phyloP scores from a whole-genome alignment of 2,888 invertebrate genomes.

The Athalia rosae region DNA sequence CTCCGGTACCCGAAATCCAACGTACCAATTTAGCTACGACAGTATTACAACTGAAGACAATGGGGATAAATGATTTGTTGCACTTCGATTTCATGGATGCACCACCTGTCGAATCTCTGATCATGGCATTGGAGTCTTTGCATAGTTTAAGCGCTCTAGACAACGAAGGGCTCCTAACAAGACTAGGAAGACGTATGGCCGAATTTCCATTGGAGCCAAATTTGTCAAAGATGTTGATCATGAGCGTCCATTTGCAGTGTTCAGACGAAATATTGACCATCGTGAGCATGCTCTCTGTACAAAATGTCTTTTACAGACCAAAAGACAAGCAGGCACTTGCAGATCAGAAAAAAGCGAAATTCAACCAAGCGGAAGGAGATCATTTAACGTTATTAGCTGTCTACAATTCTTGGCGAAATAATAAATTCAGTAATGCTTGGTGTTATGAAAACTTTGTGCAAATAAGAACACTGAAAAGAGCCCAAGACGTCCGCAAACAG shows the following conservation, averaged over 20 bases:
- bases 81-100: constrained; percentile 99
- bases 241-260: constrained; percentile 98
- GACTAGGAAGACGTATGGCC: constrained; percentile 94
- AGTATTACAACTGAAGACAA: constrained; percentile 96
- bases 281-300: constrained; percentile 98
- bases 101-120: constrained; percentile 97
- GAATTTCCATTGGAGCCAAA: constrained; percentile 99
- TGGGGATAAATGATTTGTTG: constrained; percentile 99
- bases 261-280: constrained; percentile 99
- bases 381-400: constrained; percentile 98
- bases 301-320: constrained; percentile 97
- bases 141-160: constrained; percentile 98
- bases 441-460: constrained; percentile 99
- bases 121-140: constrained; percentile 97
- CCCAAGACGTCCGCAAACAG: constrained; percentile 98
- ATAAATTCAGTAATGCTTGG: constrained; percentile 99
- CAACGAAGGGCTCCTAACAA: constrained; percentile 90
- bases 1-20: constrained; percentile 99
- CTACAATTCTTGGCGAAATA: constrained; percentile 99
- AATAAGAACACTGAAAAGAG: constrained; percentile 95
- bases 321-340: constrained; percentile 97
- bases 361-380: constrained; percentile 99
- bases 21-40: constrained; percentile 98
- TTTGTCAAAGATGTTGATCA: constrained; percentile 98
- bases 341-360: constrained; percentile 99